Conservation (phyloP, 2,888 invertebrate genomes). For the Torymus auratus region DNA sequence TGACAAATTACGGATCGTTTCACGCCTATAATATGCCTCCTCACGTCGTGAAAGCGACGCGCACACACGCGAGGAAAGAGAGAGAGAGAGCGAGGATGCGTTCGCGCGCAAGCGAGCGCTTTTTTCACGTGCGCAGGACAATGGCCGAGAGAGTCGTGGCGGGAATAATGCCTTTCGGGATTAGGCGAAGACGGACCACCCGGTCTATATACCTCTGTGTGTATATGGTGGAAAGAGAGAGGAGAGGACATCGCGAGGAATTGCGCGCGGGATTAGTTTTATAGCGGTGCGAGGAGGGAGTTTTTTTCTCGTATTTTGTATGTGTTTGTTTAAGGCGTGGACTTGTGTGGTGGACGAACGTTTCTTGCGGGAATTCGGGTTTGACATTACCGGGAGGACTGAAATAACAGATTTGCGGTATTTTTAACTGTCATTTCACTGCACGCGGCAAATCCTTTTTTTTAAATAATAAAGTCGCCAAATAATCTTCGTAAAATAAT, state of each 20-base stretch:
- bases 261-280: conserved; percentile 42
- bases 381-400: too few species aligned
- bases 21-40: conserved; percentile 75
- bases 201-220: conserved; percentile 59
- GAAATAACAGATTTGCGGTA: too few species aligned
- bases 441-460: too few species aligned
- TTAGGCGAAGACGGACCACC: conserved; percentile 73
- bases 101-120: conserved; percentile 24
- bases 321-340: background rate
- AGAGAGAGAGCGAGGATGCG: conserved; percentile 16
- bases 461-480: too few species aligned
- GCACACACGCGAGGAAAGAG: conserved; percentile 38
- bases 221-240: too few species aligned
- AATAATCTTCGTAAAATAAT: too few species aligned
- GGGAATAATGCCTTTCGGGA: conserved; percentile 73
- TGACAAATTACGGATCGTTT: conserved; percentile 76
- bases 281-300: background rate
- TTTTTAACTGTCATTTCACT: too few species aligned
- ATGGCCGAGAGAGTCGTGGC: conserved; percentile 72
- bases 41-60: conserved; percentile 66
- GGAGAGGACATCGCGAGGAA: conserved; percentile 36
- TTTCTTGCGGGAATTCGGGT: too few species aligned
- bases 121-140: conserved; percentile 66
- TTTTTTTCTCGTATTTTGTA: background rate
- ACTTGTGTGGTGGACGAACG: too few species aligned